Percentiles rank a stretch among this genome's conserved stretches.
Conservation (phyloP, 2,888 invertebrate genomes). For the Limnephilus rhombicus region DNA sequence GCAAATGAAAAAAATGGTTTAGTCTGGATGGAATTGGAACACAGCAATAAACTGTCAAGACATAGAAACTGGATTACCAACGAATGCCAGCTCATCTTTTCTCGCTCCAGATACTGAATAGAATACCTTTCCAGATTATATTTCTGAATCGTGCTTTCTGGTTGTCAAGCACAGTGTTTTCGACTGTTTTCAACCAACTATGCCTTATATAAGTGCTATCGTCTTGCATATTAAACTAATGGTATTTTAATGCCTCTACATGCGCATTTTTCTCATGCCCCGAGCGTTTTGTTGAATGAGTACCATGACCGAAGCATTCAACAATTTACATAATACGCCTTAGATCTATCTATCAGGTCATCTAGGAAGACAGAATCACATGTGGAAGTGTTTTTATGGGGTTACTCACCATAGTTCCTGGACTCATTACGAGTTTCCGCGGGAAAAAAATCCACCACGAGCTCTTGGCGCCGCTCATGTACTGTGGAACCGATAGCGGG, state of each 20-base stretch:
- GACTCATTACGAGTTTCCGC: constrained; percentile 7
- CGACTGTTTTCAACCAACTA: not conserved
- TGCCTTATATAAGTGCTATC: not conserved
- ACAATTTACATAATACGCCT: not conserved
- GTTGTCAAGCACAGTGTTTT: not conserved
- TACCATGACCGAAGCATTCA: not conserved
- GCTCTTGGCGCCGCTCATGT: not conserved
- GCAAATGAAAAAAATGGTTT: no score
- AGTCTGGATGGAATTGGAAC: not conserved
- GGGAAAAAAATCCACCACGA: not conserved
- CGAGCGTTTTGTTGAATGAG: not conserved
- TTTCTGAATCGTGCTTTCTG: not conserved
- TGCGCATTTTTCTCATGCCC: not conserved
- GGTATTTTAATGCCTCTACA: not conserved
- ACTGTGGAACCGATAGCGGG: not conserved
- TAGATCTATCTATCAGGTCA: not conserved
- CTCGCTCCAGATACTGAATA: not conserved
- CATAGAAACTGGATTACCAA: no score
- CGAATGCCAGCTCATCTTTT: not conserved
- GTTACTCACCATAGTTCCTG: constrained; percentile 15
- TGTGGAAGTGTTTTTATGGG: constrained; percentile 3
- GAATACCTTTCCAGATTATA: not conserved
- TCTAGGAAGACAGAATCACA: not conserved
- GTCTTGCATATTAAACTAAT: not conserved
- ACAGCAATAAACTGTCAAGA: not conserved